Evolutionary conservation across 2,888 invertebrate genomes (phyloP).

Genomic region (Nesidiocoris tenuis): DNA sequence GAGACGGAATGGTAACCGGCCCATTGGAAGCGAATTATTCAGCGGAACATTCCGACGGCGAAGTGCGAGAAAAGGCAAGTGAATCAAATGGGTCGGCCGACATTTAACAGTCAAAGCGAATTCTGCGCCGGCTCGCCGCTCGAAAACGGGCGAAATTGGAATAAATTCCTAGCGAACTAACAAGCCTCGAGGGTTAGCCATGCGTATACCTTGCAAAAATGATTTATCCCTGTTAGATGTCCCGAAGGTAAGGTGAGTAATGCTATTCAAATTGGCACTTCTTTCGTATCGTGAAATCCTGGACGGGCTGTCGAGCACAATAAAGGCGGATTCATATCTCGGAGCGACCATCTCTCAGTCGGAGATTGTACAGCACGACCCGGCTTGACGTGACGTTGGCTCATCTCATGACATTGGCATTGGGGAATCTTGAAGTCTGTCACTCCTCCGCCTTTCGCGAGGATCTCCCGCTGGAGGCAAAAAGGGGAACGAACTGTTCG

Average conservation of each 20-base stretch:
- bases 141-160: background rate
- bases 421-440: background rate
- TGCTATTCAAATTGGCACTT: constrained; percentile 36
- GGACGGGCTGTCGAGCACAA: background rate
- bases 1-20: background rate
- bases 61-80: background rate
- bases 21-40: background rate
- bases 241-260: background rate
- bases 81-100: background rate
- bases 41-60: background rate
- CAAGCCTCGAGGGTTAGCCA: constrained; percentile 19
- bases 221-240: constrained; percentile 27
- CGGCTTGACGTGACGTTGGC: background rate
- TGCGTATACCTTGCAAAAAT: background rate
- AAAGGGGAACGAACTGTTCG: background rate
- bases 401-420: background rate
- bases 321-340: background rate
- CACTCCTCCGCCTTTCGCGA: background rate
- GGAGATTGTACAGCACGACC: background rate
- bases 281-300: constrained; percentile 2
- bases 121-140: background rate
- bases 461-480: background rate
- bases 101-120: background rate
- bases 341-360: background rate
- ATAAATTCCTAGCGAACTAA: constrained; percentile 17